These are phyloP conservation scores for Papilio dardanus DNA, from an alignment of 1,140 invertebrate species.

Conservation along the genomic window DNA sequence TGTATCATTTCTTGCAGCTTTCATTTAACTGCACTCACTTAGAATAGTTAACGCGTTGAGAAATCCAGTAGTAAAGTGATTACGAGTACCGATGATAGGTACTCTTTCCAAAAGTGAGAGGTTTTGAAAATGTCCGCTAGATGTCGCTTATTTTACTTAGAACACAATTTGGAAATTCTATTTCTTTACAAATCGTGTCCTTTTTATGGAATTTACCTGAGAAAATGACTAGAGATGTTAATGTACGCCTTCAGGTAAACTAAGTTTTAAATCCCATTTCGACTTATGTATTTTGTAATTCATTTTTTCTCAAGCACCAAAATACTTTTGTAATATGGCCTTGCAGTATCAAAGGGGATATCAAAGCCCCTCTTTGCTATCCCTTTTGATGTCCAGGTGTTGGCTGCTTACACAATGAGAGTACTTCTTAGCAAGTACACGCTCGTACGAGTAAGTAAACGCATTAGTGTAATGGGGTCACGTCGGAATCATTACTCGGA, in stretches of 20 bases:
- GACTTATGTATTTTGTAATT: no score
- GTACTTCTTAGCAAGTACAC: background rate
- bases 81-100: background rate
- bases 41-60: background rate
- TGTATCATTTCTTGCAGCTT: background rate
- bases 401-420: constrained; percentile 16
- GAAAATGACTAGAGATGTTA: no score
- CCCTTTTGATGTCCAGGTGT: constrained; percentile 22
- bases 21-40: background rate
- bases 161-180: background rate
- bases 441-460: constrained; percentile 43
- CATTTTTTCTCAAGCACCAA: background rate
- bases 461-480: constrained; percentile 59
- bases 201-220: no score
- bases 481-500: constrained; percentile 54
- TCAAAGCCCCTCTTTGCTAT: background rate
- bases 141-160: background rate
- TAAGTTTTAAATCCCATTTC: no score
- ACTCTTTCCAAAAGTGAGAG: background rate
- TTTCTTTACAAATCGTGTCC: background rate
- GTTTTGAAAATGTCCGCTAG: background rate
- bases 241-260: no score
- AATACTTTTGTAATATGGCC: background rate
- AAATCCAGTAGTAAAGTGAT: background rate
- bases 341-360: background rate